A percentile compares a stretch with the other conserved stretches of the same genome.
Evolutionary conservation across 2,113 vertebrate species (phyloP).

Genomic region (Megaptera novaeangliae): DNA sequence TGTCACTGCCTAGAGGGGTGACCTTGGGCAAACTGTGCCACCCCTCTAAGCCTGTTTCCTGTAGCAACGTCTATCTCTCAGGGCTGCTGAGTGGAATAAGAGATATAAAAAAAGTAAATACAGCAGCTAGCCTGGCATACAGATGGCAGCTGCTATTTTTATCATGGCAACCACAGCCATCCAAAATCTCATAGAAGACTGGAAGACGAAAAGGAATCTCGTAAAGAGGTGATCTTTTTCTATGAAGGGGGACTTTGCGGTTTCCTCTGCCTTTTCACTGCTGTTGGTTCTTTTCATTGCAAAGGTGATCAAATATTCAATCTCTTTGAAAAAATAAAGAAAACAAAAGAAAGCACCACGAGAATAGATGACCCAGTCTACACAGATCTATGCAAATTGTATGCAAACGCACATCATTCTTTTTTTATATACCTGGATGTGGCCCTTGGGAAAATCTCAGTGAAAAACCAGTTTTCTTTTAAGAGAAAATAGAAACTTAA

Average conservation of each 20-base stretch:
- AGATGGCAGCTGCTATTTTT: background rate
- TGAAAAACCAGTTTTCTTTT: constrained; percentile 1
- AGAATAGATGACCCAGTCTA: background rate
- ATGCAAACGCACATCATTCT: constrained; percentile 5
- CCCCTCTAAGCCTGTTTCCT: background rate
- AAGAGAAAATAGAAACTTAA: constrained; percentile 53
- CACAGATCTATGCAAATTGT: background rate
- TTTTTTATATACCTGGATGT: constrained; percentile 49
- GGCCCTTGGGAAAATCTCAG: constrained; percentile 5
- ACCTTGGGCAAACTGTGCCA: background rate
- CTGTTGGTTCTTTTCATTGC: background rate
- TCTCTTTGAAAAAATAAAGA: constrained; percentile 18
- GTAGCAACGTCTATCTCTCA: background rate
- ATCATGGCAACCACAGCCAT: background rate
- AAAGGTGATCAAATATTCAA: constrained; percentile 25
- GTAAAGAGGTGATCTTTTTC: background rate
- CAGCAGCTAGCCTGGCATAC: background rate
- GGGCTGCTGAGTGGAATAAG: background rate
- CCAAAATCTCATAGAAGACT: background rate
- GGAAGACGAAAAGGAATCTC: background rate
- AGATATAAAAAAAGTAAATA: background rate
- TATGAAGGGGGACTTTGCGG: background rate
- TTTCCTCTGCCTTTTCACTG: background rate
- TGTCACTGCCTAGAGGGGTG: background rate
- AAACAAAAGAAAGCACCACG: background rate